Base-by-base conservation (phyloP, 53 echinoderm and acorn worm genomes). In the Holothuria leucospilota region DNA sequence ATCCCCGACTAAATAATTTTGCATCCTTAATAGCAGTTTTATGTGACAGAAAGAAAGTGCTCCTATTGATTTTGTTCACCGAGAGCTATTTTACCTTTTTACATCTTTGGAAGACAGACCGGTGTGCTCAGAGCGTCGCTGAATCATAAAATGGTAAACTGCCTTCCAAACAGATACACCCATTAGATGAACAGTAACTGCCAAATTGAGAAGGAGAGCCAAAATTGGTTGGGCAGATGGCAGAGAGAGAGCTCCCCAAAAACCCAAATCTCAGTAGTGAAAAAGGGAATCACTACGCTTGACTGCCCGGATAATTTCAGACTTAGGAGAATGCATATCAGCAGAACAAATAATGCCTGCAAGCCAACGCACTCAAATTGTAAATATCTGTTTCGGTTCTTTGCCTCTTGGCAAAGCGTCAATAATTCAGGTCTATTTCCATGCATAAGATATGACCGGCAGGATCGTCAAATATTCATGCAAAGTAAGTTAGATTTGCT, bases 381-480 rank as follows among this genome's bases (percentile, higher is more conserved):
- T 80, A 80, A 80, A 80, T 80, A 80, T 80, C 80, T 80, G 80
- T 80, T 80, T 80, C 80, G 80, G 80, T 80, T 80, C 80, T 59
- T 58, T 80, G 80, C 80, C 80, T 61, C 59, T 80, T 59, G 80
- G 80, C 80, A 61, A 61, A 80, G 80, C 80, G 60, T 80, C 80
- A 80, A 80, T 80, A 80, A 80, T 80, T 80, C 80, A 80, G 80
- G 38, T 80, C 80, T 34, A 80, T 80, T 80, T 80, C 80, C 80
- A 80, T 80, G 80, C 80, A 80, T 80, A 80, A 61, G 80, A 80
- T 80, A 80, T 80, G 80, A 80, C 59, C 59, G 80, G 80, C 80
- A 80, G 59, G 56, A 59, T 80, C 80, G 59, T 80, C 80, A 80
- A 80, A 80, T 80, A 80, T 80, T 80, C 80, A 80, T 80, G 80